Percentiles rank a stretch among this genome's conserved stretches.
Conservation (phyloP, 2,113 vertebrate species). For the Guaruba guarouba region DNA sequence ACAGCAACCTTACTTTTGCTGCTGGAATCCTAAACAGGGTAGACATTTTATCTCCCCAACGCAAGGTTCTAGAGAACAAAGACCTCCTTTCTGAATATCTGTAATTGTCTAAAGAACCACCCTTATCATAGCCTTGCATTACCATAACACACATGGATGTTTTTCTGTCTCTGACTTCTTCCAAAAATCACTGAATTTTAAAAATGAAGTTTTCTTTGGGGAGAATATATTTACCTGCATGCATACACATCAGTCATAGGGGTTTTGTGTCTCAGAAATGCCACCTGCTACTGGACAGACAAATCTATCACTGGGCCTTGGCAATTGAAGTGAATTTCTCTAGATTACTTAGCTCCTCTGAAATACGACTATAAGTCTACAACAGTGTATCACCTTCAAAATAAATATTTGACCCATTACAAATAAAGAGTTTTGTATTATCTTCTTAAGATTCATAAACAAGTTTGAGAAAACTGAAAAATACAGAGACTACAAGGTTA, state of each 20-base stretch:
- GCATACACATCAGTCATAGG: not conserved
- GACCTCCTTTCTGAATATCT: not conserved
- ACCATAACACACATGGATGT: fast-evolving
- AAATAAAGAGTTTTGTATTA: not conserved
- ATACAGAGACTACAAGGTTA: not conserved
- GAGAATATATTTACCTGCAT: not conserved
- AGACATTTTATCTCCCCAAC: not conserved
- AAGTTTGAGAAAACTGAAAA: not conserved
- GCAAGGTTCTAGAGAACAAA: not conserved
- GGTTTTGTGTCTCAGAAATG: not conserved
- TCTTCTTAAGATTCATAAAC: not conserved
- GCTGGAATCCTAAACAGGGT: not conserved
- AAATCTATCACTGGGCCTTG: not conserved
- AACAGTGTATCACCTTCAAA: not conserved
- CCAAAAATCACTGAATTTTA: not conserved
- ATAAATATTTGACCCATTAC: not conserved
- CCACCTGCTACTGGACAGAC: not conserved
- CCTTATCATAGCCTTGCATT: not conserved
- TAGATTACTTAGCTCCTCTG: not conserved
- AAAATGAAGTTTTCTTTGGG: not conserved
- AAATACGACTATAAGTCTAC: not conserved
- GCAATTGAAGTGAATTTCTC: not conserved
- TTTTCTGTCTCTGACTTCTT: not conserved
- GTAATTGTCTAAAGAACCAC: not conserved
- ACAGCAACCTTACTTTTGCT: not conserved